Conservation (phyloP, 2,113 vertebrate species). For the Vulpes ferrilata region DNA sequence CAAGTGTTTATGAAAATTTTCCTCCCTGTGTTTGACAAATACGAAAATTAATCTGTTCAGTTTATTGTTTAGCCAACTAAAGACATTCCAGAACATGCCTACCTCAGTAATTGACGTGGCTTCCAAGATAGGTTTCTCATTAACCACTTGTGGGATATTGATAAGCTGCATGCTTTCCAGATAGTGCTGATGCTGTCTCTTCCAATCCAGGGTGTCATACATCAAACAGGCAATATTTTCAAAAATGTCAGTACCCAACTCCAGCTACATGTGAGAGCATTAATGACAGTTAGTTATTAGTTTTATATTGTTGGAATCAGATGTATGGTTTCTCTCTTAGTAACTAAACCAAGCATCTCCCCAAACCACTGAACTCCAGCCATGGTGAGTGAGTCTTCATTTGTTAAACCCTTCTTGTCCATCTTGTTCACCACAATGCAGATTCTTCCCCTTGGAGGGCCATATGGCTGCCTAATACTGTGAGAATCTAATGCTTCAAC, state of each 20-base stretch:
- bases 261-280: constrained; percentile 84
- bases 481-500: background rate
- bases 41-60: background rate
- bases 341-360: background rate
- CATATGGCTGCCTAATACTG: background rate
- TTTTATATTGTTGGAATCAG: background rate
- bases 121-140: constrained; percentile 54
- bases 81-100: constrained; percentile 8
- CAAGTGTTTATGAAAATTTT: background rate
- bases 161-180: constrained; percentile 88
- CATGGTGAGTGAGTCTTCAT: background rate
- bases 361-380: background rate
- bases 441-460: background rate
- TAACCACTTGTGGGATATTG: constrained; percentile 84
- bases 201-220: constrained; percentile 94
- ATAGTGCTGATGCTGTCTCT: constrained; percentile 92
- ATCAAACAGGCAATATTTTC: constrained; percentile 92
- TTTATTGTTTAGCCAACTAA: background rate
- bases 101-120: constrained; percentile 73
- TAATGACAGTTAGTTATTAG: constrained; percentile 85
- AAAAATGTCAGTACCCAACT: constrained; percentile 90
- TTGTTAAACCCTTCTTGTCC: background rate
- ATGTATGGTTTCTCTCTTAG: background rate
- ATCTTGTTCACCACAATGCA: background rate
- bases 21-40: background rate